Evolutionary conservation across 1,140 invertebrate species (phyloP), one percentile per base, ranked within the genome.

Genomic region (Listronotus bonariensis): DNA sequence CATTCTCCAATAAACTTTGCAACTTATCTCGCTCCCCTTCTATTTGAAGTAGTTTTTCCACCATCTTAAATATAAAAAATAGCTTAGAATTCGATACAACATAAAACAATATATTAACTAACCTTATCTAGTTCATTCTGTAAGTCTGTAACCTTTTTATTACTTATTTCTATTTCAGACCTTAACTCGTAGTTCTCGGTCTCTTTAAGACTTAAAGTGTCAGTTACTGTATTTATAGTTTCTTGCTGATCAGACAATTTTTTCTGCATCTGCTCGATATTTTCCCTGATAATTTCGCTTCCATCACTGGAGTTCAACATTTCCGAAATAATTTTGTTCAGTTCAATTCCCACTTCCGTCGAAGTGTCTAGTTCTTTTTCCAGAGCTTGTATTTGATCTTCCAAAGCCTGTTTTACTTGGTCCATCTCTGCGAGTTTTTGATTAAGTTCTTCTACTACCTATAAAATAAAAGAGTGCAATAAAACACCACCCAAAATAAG

Each of bases 341-440:
- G 74, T 75, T 87, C 86, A 17, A 88, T 78, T 9, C 86, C 86
- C 11, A 86, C 84, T 75, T 87, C 86, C 0, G 85, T 85, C 14
- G 86, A 84, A 72, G 79, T 83, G 75, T 87, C 86, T 63, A 88
- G 77, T 73, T 89, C 86, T 77, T 83, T 86, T 73, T 88, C 84
- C 32, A 87, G 66, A 11, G 75, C 79, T 56, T 74, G 76, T 15
- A 90, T 78, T 70, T 87, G 83, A 32, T 86, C 82, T 48, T 83
- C 80, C n/a, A 85, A 69, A 32, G 78, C 74, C 8, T 53, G 66
- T 42, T 83, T 78, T 56, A 80, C 74, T 4, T 69, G 65, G 9
- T 71, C 71, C 0, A 78, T 71, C 11, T 74, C 71, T 40, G 79
- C 80, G 20, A 92, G 80, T 72, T 88, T 83, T 38, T 82, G 80